Conservation (phyloP, 2,113 vertebrate genomes). For the Danionella cerebrum region DNA sequence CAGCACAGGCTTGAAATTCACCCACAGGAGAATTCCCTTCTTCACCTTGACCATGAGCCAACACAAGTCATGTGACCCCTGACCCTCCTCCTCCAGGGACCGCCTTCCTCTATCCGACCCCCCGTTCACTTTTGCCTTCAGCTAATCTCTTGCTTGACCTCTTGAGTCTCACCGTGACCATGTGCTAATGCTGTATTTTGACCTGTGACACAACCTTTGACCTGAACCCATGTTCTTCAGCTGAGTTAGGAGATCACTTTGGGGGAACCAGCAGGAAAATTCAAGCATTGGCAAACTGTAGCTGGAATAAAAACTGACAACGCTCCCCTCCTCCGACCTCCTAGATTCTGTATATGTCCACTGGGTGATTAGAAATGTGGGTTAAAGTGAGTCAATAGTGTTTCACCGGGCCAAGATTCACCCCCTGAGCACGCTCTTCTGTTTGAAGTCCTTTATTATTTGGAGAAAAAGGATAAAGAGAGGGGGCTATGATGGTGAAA, state of each 20-base stretch:
- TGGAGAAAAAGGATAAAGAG: constrained; percentile 45
- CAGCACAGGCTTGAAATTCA: constrained; percentile 73
- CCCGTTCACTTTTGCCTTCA: constrained; percentile 9
- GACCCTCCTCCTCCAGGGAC: constrained; percentile 56
- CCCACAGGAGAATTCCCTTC: constrained; percentile 67
- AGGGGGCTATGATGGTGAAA: constrained; percentile 47
- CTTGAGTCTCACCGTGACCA: constrained; percentile 27
- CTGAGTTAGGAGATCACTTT: constrained; percentile 10
- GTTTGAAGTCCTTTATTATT: constrained; percentile 79
- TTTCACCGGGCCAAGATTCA: constrained; percentile 81
- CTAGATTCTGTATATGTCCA: constrained; percentile 9
- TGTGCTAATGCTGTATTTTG: constrained; percentile 27
- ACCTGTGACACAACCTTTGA: constrained; percentile 33
- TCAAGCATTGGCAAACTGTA: constrained; percentile 59
- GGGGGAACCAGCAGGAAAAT: constrained; percentile 5
- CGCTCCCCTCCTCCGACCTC: constrained; percentile 24
- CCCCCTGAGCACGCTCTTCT: constrained; percentile 72
- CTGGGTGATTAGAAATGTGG: constrained; percentile 65
- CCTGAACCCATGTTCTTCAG: constrained; percentile 12
- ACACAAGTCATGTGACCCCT: constrained; percentile 68
- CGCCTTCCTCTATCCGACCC: constrained; percentile 34
- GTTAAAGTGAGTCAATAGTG: constrained; percentile 84
- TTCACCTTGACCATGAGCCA: constrained; percentile 82
- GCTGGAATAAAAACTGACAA: constrained; percentile 78
- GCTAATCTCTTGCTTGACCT: constrained; percentile 31